phyloP scores from a whole-genome alignment of 2,797 vertebrate genomes.

The Kryptolebias ocellatus region DNA sequence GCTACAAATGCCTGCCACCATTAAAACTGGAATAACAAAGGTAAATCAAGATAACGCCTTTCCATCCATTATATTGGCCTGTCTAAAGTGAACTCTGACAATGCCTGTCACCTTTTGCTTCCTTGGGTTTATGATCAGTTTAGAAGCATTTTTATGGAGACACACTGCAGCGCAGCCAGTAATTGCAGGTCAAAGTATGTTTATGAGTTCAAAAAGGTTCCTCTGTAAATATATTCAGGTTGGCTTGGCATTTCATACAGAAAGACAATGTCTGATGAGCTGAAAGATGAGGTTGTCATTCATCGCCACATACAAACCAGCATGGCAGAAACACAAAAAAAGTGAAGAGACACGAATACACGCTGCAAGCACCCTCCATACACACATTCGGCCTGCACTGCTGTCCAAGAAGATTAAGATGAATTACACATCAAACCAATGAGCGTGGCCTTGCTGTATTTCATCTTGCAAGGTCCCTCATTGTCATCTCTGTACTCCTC shows the following conservation, averaged over 20 bases:
- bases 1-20: no score
- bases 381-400: constrained; percentile 11
- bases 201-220: constrained; percentile 73
- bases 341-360: constrained; percentile 1
- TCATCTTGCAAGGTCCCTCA: background rate
- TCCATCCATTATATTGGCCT: constrained; percentile 3
- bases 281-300: constrained; percentile 26
- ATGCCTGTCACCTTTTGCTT: constrained; percentile 54
- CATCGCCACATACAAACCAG: constrained; percentile 37
- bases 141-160: constrained; percentile 59
- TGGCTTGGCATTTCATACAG: constrained; percentile 50
- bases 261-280: constrained; percentile 63
- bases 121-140: constrained; percentile 60
- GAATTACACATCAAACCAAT: constrained; percentile 47
- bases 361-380: constrained; percentile 1
- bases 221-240: constrained; percentile 72
- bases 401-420: constrained; percentile 49
- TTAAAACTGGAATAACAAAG: no score
- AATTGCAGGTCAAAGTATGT: constrained; percentile 67
- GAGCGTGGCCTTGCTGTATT: no score
- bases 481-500: constrained; percentile 1
- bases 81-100: constrained; percentile 31
- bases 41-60: no score
- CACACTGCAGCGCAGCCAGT: constrained; percentile 36
- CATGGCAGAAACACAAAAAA: background rate